These are phyloP conservation scores for Alviniconcha marisindica DNA, from an alignment of 1,140 invertebrate species.

Conservation along the genomic window DNA sequence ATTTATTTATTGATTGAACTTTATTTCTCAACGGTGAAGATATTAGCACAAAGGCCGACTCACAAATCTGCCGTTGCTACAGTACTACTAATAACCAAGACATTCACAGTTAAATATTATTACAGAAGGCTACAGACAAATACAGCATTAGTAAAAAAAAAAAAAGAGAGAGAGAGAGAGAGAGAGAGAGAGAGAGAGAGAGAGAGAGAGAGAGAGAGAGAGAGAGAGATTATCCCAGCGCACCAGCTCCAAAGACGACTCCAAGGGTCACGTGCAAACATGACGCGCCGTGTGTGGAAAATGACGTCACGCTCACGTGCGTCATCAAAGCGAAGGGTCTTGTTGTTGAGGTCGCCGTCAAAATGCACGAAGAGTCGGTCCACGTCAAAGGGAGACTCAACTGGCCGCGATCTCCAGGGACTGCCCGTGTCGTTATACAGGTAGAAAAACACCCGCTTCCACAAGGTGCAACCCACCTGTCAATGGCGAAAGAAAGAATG, in stretches of 20 bases:
- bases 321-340: constrained; percentile 18
- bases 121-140: too few relatives aligned
- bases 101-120: too few relatives aligned
- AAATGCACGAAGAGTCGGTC: constrained; percentile 29
- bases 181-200: constrained; percentile 4
- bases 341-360: not conserved
- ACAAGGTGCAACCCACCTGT: constrained; percentile 41
- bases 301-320: not conserved
- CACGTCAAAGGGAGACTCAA: constrained; percentile 27
- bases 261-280: constrained; percentile 48
- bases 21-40: too few relatives aligned
- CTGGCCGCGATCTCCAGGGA: not conserved
- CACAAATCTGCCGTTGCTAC: too few relatives aligned
- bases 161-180: not conserved
- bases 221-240: not conserved
- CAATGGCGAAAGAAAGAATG: not conserved
- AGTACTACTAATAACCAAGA: too few relatives aligned
- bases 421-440: constrained; percentile 24
- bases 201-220: constrained; percentile 17
- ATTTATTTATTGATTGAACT: too few relatives aligned
- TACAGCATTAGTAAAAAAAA: not conserved
- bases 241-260: constrained; percentile 44
- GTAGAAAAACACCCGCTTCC: constrained; percentile 38
- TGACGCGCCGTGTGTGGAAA: constrained; percentile 10
- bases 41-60: too few relatives aligned